Evolutionary conservation across 2,113 vertebrate genomes (phyloP).

Genomic region (Chloebia gouldiae): DNA sequence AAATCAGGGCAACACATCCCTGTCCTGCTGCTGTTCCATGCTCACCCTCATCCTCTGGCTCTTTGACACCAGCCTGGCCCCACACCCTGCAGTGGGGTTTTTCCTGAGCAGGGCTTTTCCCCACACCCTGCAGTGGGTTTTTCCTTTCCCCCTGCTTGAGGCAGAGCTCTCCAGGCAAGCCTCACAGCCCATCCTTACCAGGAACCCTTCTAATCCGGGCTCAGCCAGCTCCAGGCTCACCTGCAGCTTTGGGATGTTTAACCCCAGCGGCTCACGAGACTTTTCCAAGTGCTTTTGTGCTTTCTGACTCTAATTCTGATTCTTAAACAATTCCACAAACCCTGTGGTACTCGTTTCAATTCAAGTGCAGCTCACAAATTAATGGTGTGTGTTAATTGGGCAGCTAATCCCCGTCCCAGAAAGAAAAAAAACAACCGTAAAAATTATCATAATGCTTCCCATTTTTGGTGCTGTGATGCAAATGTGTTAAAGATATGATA

Average conservation of each 20-base stretch:
- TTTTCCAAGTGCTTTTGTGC: background rate
- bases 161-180: background rate
- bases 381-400: slow-evolving; percentile 56
- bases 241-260: background rate
- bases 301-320: background rate
- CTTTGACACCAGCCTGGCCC: background rate
- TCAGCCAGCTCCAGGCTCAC: background rate
- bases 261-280: background rate
- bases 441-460: background rate
- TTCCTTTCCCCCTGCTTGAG: background rate
- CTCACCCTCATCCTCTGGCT: background rate
- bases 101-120: background rate
- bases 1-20: too few relatives aligned
- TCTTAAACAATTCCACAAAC: background rate
- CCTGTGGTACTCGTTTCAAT: background rate
- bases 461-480: background rate
- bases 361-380: slow-evolving; percentile 22
- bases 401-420: background rate
- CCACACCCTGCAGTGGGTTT: background rate
- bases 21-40: background rate
- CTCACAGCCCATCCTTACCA: background rate
- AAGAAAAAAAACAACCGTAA: background rate
- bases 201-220: background rate
- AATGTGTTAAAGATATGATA: slow-evolving; percentile 15
- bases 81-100: background rate